Conservation (phyloP, 2,797 vertebrate species). For the Borostomias antarcticus region DNA sequence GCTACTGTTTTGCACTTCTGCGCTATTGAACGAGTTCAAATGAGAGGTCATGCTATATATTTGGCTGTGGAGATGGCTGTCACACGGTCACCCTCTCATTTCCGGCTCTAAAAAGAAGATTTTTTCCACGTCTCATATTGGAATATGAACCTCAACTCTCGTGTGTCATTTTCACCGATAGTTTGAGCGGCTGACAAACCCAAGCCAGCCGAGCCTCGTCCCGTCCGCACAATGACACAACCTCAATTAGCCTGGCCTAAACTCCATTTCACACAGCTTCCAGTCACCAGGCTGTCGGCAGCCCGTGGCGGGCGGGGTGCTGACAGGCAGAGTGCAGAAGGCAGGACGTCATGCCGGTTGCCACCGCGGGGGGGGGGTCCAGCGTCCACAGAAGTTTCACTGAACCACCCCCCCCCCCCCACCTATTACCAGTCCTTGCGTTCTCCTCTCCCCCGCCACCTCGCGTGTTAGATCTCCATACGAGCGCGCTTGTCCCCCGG, state of each 20-base stretch:
- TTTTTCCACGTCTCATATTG: neutral
- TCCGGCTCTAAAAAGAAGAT: neutral
- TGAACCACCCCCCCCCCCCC: neutral
- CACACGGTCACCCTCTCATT: neutral
- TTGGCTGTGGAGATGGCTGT: neutral
- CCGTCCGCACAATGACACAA: conserved; percentile 42
- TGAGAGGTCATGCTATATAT: too few species aligned
- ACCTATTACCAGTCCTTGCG: neutral
- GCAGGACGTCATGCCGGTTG: neutral
- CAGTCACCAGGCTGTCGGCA: conserved; percentile 39
- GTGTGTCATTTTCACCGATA: neutral
- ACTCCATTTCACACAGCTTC: conserved; percentile 54
- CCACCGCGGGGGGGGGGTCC: neutral
- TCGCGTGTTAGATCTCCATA: neutral
- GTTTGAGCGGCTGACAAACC: conserved; percentile 45
- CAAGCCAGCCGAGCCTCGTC: conserved; percentile 35
- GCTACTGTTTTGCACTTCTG: too few species aligned
- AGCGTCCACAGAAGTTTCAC: neutral
- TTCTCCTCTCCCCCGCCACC: too few species aligned
- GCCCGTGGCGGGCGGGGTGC: neutral
- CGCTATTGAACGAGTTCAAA: too few species aligned
- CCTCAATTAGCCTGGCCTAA: conserved; percentile 55
- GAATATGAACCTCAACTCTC: neutral
- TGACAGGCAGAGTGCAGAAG: conserved; percentile 42
- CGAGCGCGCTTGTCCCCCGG: too few species aligned